A percentile compares a stretch with the other conserved stretches of the same genome.
phyloP scores from a whole-genome alignment of 2,888 invertebrate species.

The Chalcosyrphus nemorum region DNA sequence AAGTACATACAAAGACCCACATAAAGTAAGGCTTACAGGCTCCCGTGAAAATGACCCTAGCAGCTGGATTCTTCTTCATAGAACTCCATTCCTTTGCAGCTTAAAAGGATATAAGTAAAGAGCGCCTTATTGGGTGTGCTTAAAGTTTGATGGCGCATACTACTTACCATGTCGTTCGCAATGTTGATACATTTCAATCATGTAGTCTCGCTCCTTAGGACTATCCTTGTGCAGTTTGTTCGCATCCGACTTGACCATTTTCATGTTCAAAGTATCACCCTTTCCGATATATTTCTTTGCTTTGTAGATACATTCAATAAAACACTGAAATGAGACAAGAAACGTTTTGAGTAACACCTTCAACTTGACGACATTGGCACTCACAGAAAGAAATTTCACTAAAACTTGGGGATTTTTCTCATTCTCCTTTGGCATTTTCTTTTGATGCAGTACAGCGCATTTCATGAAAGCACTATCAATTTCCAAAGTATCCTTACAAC shows the following conservation, averaged over 20 bases:
- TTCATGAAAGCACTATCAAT: slow-evolving; percentile 73
- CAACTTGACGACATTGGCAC: no score
- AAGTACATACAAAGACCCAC: slow-evolving; percentile 74
- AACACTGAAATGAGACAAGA: slow-evolving; percentile 70
- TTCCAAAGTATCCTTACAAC: slow-evolving; percentile 52
- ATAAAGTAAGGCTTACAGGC: slow-evolving; percentile 75
- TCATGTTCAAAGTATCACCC: slow-evolving; percentile 76
- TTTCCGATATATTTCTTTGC: slow-evolving; percentile 76
- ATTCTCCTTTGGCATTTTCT: slow-evolving; percentile 72
- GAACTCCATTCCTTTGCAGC: slow-evolving; percentile 53
- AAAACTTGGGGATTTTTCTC: slow-evolving; percentile 64
- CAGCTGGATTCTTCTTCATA: slow-evolving; percentile 73
- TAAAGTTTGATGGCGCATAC: no score
- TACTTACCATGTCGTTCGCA: slow-evolving; percentile 74
- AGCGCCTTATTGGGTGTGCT: neutral
- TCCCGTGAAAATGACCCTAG: slow-evolving; percentile 64
- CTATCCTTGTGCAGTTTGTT: slow-evolving; percentile 72
- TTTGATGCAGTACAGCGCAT: slow-evolving; percentile 75
- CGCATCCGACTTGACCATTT: slow-evolving; percentile 76
- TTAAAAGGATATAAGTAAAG: neutral
- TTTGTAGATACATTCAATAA: slow-evolving; percentile 76
- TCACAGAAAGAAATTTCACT: slow-evolving; percentile 75
- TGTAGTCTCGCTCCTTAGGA: slow-evolving; percentile 75
- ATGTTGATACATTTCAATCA: slow-evolving; percentile 73
- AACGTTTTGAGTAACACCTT: no score